A percentile compares a stretch with the other conserved stretches of the same genome.
Conservation (phyloP, 2,113 vertebrate genomes). For the Cyprinodon brontotheroides region DNA sequence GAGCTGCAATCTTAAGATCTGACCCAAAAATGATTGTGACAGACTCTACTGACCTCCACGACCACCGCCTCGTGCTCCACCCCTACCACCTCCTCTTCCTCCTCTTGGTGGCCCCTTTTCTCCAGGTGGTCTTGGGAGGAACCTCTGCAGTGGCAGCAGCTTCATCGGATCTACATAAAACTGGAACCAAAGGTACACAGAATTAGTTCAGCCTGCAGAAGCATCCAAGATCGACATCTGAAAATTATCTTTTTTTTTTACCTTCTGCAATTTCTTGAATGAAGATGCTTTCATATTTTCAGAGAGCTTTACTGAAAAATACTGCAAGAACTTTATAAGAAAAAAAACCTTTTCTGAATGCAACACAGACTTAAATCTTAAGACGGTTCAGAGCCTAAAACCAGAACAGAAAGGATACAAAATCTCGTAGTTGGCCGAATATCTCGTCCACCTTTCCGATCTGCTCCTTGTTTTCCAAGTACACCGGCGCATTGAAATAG, state of each 20-base stretch:
- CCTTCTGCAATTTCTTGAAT: conserved; percentile 98
- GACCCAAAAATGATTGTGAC: not conserved
- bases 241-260: conserved; percentile 46
- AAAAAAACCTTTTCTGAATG: not conserved
- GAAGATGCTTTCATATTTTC: conserved; percentile 98
- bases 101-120: conserved; percentile 91
- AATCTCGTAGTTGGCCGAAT: conserved; percentile 95
- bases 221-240: rapidly evolving
- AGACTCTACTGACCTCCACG: conserved; percentile 73
- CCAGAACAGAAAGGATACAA: conserved; percentile 90
- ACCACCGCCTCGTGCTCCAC: conserved; percentile 83
- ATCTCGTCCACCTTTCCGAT: conserved; percentile 99
- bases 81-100: conserved; percentile 85
- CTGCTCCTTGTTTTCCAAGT: conserved; percentile 98
- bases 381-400: not conserved
- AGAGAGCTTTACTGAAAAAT: conserved; percentile 98
- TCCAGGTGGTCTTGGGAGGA: conserved; percentile 93
- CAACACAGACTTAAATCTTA: rapidly evolving
- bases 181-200: conserved; percentile 65
- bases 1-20: not conserved
- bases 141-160: conserved; percentile 92
- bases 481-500: conserved; percentile 97
- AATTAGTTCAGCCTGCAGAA: not conserved
- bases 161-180: conserved; percentile 98
- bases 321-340: conserved; percentile 86